Evolutionary conservation across 2,113 vertebrate species (phyloP).

Genomic region (Lophochroa leadbeateri): DNA sequence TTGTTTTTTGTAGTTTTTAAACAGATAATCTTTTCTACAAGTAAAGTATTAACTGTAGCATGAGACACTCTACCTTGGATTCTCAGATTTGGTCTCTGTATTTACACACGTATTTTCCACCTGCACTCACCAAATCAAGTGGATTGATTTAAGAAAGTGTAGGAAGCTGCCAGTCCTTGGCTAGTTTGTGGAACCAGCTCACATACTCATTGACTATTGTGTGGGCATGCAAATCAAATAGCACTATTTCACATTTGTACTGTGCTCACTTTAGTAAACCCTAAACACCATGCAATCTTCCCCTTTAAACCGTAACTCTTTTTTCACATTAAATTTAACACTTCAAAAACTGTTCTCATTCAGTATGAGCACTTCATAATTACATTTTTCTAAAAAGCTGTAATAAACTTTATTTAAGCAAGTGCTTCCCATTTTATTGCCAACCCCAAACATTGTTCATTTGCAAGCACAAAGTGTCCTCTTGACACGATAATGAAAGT

Average conservation of each 20-base stretch:
- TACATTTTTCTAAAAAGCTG: constrained; percentile 74
- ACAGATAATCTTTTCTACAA: not conserved
- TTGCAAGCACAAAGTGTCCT: constrained; percentile 79
- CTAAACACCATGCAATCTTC: not conserved
- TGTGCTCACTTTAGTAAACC: not conserved
- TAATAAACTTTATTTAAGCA: constrained; percentile 79
- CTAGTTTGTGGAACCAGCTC: not conserved
- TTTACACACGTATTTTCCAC: not conserved
- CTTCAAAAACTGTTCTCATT: constrained; percentile 65
- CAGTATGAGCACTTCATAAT: constrained; percentile 74
- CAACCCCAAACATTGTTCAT: constrained; percentile 72
- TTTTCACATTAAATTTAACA: constrained; percentile 61
- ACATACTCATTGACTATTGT: not conserved
- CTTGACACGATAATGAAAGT: constrained; percentile 83
- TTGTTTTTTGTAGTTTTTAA: not conserved
- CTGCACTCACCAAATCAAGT: not conserved
- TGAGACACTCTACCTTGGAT: not conserved
- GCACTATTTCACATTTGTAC: not conserved
- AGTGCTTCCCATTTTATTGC: constrained; percentile 76
- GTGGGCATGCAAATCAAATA: not conserved
- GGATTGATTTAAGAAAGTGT: not conserved
- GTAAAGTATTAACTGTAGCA: not conserved
- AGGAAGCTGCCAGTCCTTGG: not conserved
- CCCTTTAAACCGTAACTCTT: constrained; percentile 48
- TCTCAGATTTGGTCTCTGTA: not conserved